A percentile compares a stretch with the other conserved stretches of the same genome.
Conservation (phyloP, 2,888 invertebrate genomes). For the Drosophila parthenogenetica region DNA sequence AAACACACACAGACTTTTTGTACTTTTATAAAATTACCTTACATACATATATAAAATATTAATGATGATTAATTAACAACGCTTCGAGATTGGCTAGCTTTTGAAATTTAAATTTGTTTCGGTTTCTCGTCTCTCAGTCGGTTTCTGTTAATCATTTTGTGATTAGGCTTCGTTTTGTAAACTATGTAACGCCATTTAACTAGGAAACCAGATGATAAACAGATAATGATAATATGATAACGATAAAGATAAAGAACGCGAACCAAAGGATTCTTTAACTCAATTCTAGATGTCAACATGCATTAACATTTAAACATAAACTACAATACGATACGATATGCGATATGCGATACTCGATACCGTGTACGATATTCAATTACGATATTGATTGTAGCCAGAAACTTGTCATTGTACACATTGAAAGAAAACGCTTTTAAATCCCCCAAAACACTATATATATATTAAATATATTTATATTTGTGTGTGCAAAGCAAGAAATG, state of each 20-base stretch:
- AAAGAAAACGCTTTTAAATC: conserved; percentile 58
- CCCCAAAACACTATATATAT: conserved; percentile 23
- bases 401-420: conserved; percentile 31
- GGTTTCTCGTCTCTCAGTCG: conserved; percentile 1
- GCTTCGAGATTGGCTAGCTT: conserved; percentile 61
- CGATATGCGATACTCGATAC: conserved; percentile 2
- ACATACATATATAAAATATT: conserved; percentile 26
- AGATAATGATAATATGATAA: neutral
- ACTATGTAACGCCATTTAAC: conserved; percentile 34
- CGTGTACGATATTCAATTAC: neutral
- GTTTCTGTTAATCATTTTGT: conserved; percentile 18
- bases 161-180: conserved; percentile 45
- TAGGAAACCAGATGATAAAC: neutral
- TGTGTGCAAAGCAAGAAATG: neutral
- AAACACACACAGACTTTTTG: conserved; percentile 62
- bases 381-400: conserved; percentile 44
- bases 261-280: conserved; percentile 53
- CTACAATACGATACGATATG: conserved; percentile 45
- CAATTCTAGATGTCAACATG: conserved; percentile 75
- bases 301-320: conserved; percentile 58
- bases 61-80: conserved; percentile 52
- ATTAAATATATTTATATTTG: conserved; percentile 1
- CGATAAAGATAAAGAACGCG: conserved; percentile 7
- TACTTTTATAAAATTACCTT: conserved; percentile 74
- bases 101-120: neutral